Conservation (phyloP, 2,113 vertebrate genomes). For the Bufo gargarizans region DNA sequence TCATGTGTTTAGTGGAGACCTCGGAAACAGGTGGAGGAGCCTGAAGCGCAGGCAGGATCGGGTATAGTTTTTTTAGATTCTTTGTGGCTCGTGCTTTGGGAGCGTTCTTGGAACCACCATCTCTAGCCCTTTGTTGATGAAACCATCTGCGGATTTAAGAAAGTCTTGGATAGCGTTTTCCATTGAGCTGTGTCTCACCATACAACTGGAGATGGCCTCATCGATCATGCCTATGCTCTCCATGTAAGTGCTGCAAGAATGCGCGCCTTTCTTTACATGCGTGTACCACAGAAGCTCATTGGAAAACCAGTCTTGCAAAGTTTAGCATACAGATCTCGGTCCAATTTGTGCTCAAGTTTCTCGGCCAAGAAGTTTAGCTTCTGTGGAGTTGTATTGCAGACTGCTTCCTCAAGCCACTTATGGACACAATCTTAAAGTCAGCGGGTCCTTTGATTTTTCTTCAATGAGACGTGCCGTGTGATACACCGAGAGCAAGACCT, state of each 20-base stretch:
- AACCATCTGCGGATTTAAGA: constrained; percentile 64
- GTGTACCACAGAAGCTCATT: constrained; percentile 68
- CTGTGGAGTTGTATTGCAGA: constrained; percentile 62
- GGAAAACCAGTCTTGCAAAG: constrained; percentile 69
- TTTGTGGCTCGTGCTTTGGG: constrained; percentile 49
- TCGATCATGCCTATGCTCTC: constrained; percentile 68
- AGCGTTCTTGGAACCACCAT: constrained; percentile 11
- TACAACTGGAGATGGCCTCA: constrained; percentile 61
- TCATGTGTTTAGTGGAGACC: neutral
- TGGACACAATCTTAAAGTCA: constrained; percentile 55
- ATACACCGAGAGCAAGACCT: constrained; percentile 69
- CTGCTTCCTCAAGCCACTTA: constrained; percentile 61
- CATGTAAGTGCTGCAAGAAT: constrained; percentile 64
- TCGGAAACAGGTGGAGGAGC: neutral
- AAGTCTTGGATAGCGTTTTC: constrained; percentile 61
- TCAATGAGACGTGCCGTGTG: constrained; percentile 65
- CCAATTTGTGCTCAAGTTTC: constrained; percentile 60
- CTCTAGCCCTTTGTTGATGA: constrained; percentile 67
- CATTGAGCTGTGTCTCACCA: constrained; percentile 62
- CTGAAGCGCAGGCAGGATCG: neutral
- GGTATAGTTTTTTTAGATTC: neutral
- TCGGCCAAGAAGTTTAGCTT: constrained; percentile 63
- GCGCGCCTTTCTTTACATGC: constrained; percentile 66
- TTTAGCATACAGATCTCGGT: constrained; percentile 62
- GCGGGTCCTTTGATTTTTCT: constrained; percentile 56